Percentiles rank a stretch among this genome's conserved stretches.
These are phyloP conservation scores for Acrossocheilus fasciatus DNA, from an alignment of 2,797 vertebrate genomes.

Conservation along the genomic window DNA sequence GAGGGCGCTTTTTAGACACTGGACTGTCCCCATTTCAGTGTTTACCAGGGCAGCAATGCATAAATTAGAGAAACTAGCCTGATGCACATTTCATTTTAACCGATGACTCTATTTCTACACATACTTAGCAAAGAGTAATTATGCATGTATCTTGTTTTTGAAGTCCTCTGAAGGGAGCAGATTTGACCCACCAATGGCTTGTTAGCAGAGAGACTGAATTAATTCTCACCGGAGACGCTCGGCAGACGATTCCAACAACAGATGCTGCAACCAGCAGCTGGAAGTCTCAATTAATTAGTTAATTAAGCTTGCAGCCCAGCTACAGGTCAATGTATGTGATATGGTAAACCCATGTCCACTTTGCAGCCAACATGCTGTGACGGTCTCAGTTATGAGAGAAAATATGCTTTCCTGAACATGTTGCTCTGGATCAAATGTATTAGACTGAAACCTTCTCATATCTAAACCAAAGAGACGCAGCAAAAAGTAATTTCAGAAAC, in stretches of 20 bases:
- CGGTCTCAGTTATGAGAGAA: background rate
- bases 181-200: slow-evolving; percentile 67
- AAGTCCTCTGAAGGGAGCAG: slow-evolving; percentile 66
- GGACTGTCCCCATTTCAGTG: background rate
- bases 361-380: slow-evolving; percentile 1
- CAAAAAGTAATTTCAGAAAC: background rate
- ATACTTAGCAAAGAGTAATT: slow-evolving; percentile 4
- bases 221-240: slow-evolving; percentile 71
- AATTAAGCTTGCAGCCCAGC: slow-evolving; percentile 58
- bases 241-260: slow-evolving; percentile 66
- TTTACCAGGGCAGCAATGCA: slow-evolving; percentile 6
- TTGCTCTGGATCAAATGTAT: background rate
- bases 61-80: background rate
- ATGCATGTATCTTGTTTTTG: slow-evolving; percentile 45
- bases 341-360: slow-evolving; percentile 27
- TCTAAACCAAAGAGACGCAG: background rate
- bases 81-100: background rate
- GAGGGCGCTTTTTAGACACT: slow-evolving; percentile 48
- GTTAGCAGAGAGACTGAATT: slow-evolving; percentile 73
- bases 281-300: slow-evolving; percentile 66
- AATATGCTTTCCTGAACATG: background rate
- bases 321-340: slow-evolving; percentile 40
- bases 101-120: background rate
- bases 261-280: slow-evolving; percentile 65
- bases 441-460: background rate